A percentile compares a stretch with the other conserved stretches of the same genome.
Conservation (phyloP, 2,113 vertebrate genomes). For the Etheostoma cragini region DNA sequence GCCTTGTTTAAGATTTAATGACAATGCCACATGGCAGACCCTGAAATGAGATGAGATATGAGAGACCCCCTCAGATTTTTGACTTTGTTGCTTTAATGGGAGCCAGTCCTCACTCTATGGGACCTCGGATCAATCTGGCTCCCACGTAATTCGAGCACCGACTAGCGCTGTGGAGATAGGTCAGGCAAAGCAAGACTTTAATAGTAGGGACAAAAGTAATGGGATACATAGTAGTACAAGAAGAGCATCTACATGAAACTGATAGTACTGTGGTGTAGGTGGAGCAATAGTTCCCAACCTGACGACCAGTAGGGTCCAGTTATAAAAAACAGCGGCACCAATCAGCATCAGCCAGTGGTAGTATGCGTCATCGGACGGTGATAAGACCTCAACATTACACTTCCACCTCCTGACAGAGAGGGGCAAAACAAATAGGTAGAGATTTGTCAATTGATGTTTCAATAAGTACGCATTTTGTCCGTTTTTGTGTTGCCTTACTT, state of each 20-base stretch:
- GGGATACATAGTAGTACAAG: neutral
- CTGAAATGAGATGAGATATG: no score
- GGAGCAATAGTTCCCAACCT: conserved; percentile 83
- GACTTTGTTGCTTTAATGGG: no score
- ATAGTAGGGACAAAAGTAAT: neutral
- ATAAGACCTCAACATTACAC: conserved; percentile 85
- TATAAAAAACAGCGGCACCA: conserved; percentile 91
- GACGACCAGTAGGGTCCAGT: conserved; percentile 92
- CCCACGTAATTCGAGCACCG: no score
- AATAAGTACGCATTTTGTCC: no score
- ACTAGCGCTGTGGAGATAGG: no score
- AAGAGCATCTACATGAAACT: neutral
- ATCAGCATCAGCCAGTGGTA: conserved; percentile 93
- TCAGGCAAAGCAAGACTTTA: no score
- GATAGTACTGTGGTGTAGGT: neutral
- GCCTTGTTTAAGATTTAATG: no score
- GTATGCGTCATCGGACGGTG: conserved; percentile 90
- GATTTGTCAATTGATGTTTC: neutral
- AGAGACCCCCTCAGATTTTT: no score
- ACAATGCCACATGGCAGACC: no score
- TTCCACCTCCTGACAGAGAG: conserved; percentile 76
- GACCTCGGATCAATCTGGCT: no score
- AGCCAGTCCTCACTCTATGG: no score
- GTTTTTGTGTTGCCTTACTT: conserved; percentile 60
- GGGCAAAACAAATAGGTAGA: neutral